These are phyloP conservation scores for Diorhabda carinulata DNA, from an alignment of 1,140 invertebrate genomes.

Conservation along the genomic window DNA sequence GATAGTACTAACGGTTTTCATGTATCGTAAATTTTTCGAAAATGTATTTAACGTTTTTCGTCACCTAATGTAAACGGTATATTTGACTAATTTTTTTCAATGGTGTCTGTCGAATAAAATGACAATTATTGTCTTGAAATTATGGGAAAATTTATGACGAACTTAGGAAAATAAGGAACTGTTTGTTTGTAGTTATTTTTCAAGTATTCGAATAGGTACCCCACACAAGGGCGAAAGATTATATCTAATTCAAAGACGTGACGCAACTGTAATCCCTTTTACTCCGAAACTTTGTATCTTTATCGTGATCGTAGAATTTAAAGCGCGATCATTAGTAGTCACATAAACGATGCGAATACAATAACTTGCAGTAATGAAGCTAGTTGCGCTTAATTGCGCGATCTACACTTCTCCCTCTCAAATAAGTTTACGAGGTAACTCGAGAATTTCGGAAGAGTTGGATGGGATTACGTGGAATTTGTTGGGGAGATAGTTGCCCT, in stretches of 20 bases:
- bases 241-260: not conserved
- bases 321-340: conserved; percentile 16
- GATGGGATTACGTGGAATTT: conserved; percentile 6
- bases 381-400: conserved; percentile 19
- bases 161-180: too few species aligned
- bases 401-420: not conserved
- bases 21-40: too few species aligned
- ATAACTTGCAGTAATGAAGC: conserved; percentile 17
- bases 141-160: too few species aligned
- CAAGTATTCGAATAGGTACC: not conserved
- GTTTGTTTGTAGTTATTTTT: too few species aligned
- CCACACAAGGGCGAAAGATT: conserved; percentile 7
- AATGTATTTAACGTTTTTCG: too few species aligned
- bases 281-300: conserved; percentile 9
- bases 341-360: conserved; percentile 15
- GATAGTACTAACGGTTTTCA: too few species aligned
- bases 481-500: not conserved
- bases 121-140: too few species aligned
- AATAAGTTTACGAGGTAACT: conserved; percentile 8
- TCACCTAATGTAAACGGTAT: too few species aligned
- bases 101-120: too few species aligned
- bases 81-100: too few species aligned
- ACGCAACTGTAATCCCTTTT: not conserved
- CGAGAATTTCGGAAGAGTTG: conserved; percentile 1
- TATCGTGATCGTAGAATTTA: conserved; percentile 6